phyloP scores from a whole-genome alignment of 2,113 vertebrate species.

The Dasyprocta punctata region DNA sequence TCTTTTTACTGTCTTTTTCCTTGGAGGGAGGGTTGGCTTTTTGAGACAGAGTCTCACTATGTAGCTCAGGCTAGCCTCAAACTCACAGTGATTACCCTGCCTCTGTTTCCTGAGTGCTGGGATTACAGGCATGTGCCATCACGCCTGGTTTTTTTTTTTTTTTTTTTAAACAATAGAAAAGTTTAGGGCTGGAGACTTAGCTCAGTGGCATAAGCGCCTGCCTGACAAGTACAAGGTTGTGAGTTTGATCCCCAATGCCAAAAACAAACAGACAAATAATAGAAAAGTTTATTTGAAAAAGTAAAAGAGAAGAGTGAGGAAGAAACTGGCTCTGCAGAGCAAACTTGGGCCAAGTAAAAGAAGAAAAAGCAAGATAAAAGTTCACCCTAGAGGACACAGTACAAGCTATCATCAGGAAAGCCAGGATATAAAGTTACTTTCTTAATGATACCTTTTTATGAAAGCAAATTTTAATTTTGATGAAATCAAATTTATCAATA shows the following conservation, averaged over 20 bases:
- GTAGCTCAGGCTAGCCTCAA: neutral
- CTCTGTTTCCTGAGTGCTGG: neutral
- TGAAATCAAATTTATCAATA: neutral
- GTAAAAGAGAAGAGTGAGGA: neutral
- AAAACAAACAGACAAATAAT: too few relatives aligned
- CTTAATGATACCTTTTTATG: neutral
- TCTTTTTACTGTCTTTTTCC: neutral
- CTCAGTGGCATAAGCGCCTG: too few relatives aligned
- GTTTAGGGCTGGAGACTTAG: too few relatives aligned
- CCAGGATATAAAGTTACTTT: neutral
- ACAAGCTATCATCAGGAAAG: neutral
- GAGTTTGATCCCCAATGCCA: too few relatives aligned
- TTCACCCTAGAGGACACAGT: neutral
- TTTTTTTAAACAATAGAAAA: neutral
- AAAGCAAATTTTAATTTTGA: constrained; percentile 16
- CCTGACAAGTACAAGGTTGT: too few relatives aligned
- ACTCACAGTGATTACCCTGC: neutral
- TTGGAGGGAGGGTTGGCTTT: neutral
- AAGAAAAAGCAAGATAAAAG: neutral
- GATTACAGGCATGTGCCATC: neutral
- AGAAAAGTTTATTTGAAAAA: neutral
- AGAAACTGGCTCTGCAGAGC: neutral
- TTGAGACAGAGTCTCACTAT: neutral
- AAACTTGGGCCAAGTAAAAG: neutral
- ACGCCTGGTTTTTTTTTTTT: neutral